These are phyloP conservation scores for Beris chalybata DNA, from an alignment of 2,888 invertebrate genomes.

Conservation along the genomic window DNA sequence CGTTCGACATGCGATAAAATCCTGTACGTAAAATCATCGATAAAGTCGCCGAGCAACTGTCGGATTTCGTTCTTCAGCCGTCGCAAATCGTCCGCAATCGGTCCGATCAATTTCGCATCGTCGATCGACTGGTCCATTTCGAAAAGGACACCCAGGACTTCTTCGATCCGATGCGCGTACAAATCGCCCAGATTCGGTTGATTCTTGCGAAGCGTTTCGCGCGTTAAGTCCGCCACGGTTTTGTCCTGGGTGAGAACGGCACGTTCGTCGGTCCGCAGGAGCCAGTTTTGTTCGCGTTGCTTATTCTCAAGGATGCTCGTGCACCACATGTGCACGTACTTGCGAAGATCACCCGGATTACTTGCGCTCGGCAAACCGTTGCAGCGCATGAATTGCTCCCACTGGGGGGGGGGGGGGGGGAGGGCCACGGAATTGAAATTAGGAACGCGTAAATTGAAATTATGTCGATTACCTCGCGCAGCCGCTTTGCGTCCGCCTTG, in stretches of 20 bases:
- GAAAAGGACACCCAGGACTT: conserved; percentile 53
- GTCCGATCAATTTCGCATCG: conserved; percentile 42
- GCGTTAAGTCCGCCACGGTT: conserved; percentile 49
- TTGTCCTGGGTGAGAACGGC: conserved; percentile 54
- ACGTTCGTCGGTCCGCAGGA: conserved; percentile 52
- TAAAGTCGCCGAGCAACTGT: conserved; percentile 48
- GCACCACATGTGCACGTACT: conserved; percentile 55
- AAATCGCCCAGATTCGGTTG: conserved; percentile 54
- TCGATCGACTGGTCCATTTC: conserved; percentile 51
- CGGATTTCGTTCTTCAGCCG: conserved; percentile 53
- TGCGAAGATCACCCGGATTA: conserved; percentile 54
- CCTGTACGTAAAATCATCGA: conserved; percentile 55
- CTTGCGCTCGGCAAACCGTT: conserved; percentile 54
- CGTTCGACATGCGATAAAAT: conserved; percentile 55
- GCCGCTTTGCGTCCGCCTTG: conserved; percentile 46
- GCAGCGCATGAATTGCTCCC: conserved; percentile 56
- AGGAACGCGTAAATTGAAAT: background rate
- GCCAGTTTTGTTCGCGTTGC: conserved; percentile 52
- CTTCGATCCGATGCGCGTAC: conserved; percentile 51
- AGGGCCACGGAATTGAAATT: background rate
- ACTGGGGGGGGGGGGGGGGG: conserved; percentile 41
- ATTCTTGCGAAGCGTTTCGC: conserved; percentile 47
- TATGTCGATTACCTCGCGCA: conserved; percentile 42
- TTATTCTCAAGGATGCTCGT: conserved; percentile 46
- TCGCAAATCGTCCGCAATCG: conserved; percentile 47